Evolutionary conservation across 2,113 vertebrate species (phyloP), one percentile per base, ranked within the genome.

Genomic region (Corydoras maculifer): DNA sequence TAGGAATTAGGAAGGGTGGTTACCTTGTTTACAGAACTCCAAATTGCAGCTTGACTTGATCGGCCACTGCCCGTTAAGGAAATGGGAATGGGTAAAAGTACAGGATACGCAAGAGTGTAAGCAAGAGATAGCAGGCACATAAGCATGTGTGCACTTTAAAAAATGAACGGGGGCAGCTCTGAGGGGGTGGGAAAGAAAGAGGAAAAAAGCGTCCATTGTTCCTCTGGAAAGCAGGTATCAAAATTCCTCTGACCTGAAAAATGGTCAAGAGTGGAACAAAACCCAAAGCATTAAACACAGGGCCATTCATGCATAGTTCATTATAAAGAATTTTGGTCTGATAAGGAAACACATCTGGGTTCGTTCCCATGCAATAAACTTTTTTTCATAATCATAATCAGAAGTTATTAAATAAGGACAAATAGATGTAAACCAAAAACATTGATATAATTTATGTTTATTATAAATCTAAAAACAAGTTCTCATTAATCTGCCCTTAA

Each of bases 1-100:
- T 2, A n/a, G 13, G 7, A 13, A 14, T 12, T 10, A 12, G 10
- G 10, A 65, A 74, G 82, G 87, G 88, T 85, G 84, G 84, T 81
- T 81, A 51, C 10, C 35, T 74, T 79, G 62, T 78, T 75, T 72
- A 65, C 65, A 10, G 25, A 14, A 63, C 74, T 84, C 76, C 69
- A 66, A 75, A 86, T 89, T 87, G 84, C 61, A 78, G 84, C 63
- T 86, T n/a, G 77, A 79, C 88, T 77, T 81, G 84, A 85, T 90
- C 75, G 57, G 77, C 13, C 62, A 51, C 49, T 60, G 48, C 32
- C 63, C 77, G 32, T 14, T 54, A 25, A 68, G 31, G 60, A 58
- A 3, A 53, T 14, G 8, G 57, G 72, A 77, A 70, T 58, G 65
- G 61, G 50, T 35, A 50, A 3, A 8, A 8, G 43, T 3, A 25